Base-by-base conservation (phyloP, 2,888 invertebrate species). In the Perithous albicinctus region DNA sequence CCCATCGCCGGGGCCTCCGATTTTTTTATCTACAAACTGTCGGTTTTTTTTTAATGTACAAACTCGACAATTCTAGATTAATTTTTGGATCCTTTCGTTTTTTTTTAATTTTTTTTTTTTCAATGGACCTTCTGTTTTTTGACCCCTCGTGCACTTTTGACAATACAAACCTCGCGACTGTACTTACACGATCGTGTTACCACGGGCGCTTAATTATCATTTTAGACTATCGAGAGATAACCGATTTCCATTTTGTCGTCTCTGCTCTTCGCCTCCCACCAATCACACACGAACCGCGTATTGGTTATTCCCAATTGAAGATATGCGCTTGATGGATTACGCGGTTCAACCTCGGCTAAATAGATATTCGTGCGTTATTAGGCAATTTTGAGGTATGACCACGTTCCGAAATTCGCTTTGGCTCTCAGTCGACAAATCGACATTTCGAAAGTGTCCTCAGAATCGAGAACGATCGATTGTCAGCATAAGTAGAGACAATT, bases 161-260 rank as follows among this genome's bases (percentile, higher is more conserved):
- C 56, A 35, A 70, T 29, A 35, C 18, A 61, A 64, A 56, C 56
- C 48, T 78, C 81, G 74, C 78, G 51, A 74, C 74, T 70, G 81
- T 82, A 82, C 81, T 82, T 82, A 82, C 74, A 48, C 69, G 70
- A 77, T 78, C 48, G 69, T n/a, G n/a, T 59, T 72, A 41, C 32
- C 59, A 63, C 54, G 29, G 29, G 26, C 56, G 38, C 69, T 74
- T 78, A 64, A 82, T 59, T 74, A 35, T 48, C 74, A 51, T 64
- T 78, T 77, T 59, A 35, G 35, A 41, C 48, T 51, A 74, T 74
- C 64, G 64, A 74, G 54, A 75, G 64, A 75, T 56, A 61, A 74
- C 35, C 29, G 35, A 48, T 32, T 74, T 26, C 51, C 64, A 64
- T 64, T n/a, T 64, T 18, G 63, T n/a, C 51, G 51, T 64, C 18